Conservation (phyloP, 2,888 invertebrate species). For the Ctena decussata region DNA sequence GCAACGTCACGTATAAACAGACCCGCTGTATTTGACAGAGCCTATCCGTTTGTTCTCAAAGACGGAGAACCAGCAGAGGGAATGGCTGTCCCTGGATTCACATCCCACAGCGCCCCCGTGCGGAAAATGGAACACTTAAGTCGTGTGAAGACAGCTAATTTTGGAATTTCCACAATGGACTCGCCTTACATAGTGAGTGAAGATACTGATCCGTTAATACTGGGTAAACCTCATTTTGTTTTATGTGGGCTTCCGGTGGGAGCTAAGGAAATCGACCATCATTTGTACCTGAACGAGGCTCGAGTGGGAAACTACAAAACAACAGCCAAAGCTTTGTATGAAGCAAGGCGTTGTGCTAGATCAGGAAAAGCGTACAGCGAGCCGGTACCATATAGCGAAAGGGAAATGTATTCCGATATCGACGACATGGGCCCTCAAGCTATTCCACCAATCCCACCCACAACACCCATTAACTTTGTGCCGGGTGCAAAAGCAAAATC, state of each 20-base stretch:
- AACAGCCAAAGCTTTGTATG: conserved; percentile 66
- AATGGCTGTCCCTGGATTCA: conserved; percentile 39
- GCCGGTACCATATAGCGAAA: conserved; percentile 30
- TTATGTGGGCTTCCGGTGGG: conserved; percentile 72
- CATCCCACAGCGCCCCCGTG: conserved; percentile 56
- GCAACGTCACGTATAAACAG: conserved; percentile 49
- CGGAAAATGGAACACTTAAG: conserved; percentile 67
- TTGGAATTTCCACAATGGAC: conserved; percentile 74
- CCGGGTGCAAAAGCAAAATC: neutral
- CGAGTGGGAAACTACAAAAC: conserved; percentile 71
- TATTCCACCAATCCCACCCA: conserved; percentile 58
- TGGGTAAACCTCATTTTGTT: conserved; percentile 73
- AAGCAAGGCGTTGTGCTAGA: conserved; percentile 52
- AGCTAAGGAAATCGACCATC: conserved; percentile 65
- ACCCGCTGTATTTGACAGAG: conserved; percentile 54
- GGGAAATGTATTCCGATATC: neutral
- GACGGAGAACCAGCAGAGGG: conserved; percentile 41
- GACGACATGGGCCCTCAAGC: conserved; percentile 40
- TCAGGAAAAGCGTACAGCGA: conserved; percentile 61
- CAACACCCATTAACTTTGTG: conserved; percentile 51
- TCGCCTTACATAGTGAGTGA: conserved; percentile 53
- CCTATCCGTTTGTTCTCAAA: conserved; percentile 67
- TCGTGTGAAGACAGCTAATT: conserved; percentile 67
- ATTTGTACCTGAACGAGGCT: conserved; percentile 68
- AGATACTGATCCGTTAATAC: conserved; percentile 37